phyloP scores from a whole-genome alignment of 2,888 invertebrate species.

The Lacanobia oleracea region DNA sequence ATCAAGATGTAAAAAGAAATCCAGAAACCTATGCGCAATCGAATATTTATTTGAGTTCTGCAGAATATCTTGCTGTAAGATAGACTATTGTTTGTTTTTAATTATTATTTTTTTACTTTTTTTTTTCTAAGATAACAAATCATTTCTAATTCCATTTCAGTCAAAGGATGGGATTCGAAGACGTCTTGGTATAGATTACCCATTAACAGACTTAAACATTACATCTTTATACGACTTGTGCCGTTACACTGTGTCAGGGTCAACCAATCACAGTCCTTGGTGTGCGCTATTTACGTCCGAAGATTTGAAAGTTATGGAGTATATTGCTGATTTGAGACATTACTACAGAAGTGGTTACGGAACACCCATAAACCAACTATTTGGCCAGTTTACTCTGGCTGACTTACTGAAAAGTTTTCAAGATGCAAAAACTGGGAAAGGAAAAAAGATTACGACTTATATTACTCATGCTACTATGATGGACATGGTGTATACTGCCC shows the following conservation, averaged over 20 bases:
- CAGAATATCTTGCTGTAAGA: conserved; percentile 80
- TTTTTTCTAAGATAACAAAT: background rate
- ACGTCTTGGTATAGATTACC: conserved; percentile 87
- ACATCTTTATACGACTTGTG: conserved; percentile 94
- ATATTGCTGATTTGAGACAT: conserved; percentile 93
- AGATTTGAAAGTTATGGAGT: conserved; percentile 94
- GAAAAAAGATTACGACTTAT: conserved; percentile 91
- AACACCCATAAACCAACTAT: conserved; percentile 88
- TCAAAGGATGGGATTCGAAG: conserved; percentile 87
- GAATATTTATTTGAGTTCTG: conserved; percentile 71
- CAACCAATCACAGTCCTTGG: conserved; percentile 90
- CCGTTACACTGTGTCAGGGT: conserved; percentile 91
- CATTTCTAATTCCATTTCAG: conserved; percentile 63
- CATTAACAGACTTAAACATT: conserved; percentile 85
- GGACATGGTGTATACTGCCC: conserved; percentile 91
- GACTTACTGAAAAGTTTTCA: conserved; percentile 92
- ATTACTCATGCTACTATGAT: conserved; percentile 92
- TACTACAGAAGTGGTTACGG: conserved; percentile 91
- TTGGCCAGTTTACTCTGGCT: conserved; percentile 93
- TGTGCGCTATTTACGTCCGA: conserved; percentile 93
- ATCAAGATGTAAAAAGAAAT: conserved; percentile 79
- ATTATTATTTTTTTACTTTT: background rate
- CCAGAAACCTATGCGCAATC: conserved; percentile 66
- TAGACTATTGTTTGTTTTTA: conserved; percentile 28
- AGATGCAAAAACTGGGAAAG: conserved; percentile 75